These are phyloP conservation scores for Xylocopa sonorina DNA, from an alignment of 1,140 invertebrate species.

Conservation along the genomic window DNA sequence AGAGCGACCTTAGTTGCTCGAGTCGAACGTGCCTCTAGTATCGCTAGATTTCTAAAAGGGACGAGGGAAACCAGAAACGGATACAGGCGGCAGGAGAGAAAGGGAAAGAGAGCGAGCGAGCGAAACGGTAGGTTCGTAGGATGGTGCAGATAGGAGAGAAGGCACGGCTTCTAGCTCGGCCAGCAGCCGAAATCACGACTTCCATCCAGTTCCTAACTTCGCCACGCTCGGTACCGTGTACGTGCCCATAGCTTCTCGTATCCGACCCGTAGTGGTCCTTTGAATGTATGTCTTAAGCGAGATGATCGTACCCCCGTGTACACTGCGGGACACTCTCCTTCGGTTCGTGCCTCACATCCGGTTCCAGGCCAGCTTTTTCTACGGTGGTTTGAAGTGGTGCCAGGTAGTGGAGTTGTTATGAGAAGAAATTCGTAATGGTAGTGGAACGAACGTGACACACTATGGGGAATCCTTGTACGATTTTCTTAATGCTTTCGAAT, in stretches of 20 bases:
- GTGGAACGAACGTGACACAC: too few species aligned
- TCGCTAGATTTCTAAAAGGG: slow-evolving; percentile 17
- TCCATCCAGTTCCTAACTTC: slow-evolving; percentile 56
- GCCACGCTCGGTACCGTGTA: slow-evolving; percentile 52
- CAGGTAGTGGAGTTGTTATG: background rate
- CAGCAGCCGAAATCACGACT: slow-evolving; percentile 55
- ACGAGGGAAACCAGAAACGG: too few species aligned
- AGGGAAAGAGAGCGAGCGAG: too few species aligned
- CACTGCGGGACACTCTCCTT: background rate
- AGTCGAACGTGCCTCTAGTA: slow-evolving; percentile 57
- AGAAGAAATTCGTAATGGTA: background rate
- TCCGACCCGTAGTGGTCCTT: slow-evolving; percentile 26
- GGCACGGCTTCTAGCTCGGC: slow-evolving; percentile 13
- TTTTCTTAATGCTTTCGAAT: too few species aligned
- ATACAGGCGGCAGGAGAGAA: too few species aligned
- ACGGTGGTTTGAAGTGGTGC: background rate
- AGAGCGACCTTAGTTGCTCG: background rate
- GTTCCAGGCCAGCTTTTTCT: slow-evolving; percentile 9
- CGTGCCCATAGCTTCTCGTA: slow-evolving; percentile 54
- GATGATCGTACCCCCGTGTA: slow-evolving; percentile 30
- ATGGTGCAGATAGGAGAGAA: background rate
- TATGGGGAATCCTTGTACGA: too few species aligned
- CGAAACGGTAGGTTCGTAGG: too few species aligned
- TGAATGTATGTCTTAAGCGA: slow-evolving; percentile 37
- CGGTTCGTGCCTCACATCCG: background rate